Evolutionary conservation across 2,797 vertebrate species (phyloP).

Genomic region (Florisuga fusca): DNA sequence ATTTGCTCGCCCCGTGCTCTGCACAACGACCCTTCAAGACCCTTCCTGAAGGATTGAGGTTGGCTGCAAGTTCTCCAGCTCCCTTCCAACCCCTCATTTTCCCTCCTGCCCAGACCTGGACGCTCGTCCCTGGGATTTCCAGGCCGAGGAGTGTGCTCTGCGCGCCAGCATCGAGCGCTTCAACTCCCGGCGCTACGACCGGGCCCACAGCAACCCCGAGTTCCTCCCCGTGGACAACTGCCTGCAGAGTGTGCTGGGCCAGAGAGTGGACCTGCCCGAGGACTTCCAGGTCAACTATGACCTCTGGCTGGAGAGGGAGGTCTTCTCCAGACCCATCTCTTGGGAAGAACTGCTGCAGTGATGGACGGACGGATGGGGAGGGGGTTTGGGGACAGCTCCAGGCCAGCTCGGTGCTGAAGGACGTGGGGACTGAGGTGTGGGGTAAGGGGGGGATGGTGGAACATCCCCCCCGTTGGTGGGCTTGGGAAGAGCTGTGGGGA

Average conservation of each 20-base stretch:
- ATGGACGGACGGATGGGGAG: background rate
- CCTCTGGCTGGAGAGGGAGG: slow-evolving; percentile 90
- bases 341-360: slow-evolving; percentile 90
- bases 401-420: background rate
- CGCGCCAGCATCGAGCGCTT: slow-evolving; percentile 88
- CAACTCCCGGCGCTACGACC: slow-evolving; percentile 87
- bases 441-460: background rate
- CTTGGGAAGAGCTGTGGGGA: background rate
- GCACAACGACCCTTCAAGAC: no score
- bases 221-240: slow-evolving; percentile 89
- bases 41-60: background rate
- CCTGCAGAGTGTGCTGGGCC: slow-evolving; percentile 88
- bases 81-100: fast-evolving
- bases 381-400: background rate
- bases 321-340: slow-evolving; percentile 88
- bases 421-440: background rate
- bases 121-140: slow-evolving; percentile 80
- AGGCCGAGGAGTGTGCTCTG: slow-evolving; percentile 82
- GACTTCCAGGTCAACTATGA: slow-evolving; percentile 91
- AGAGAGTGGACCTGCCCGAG: slow-evolving; percentile 85
- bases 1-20: no score
- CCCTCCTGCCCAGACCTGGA: slow-evolving; percentile 77
- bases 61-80: background rate
- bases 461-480: no score
- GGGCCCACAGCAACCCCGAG: slow-evolving; percentile 83